A percentile compares a stretch with the other conserved stretches of the same genome.
Conservation (phyloP, 2,888 invertebrate species). For the Drosophila parthenogenetica region DNA sequence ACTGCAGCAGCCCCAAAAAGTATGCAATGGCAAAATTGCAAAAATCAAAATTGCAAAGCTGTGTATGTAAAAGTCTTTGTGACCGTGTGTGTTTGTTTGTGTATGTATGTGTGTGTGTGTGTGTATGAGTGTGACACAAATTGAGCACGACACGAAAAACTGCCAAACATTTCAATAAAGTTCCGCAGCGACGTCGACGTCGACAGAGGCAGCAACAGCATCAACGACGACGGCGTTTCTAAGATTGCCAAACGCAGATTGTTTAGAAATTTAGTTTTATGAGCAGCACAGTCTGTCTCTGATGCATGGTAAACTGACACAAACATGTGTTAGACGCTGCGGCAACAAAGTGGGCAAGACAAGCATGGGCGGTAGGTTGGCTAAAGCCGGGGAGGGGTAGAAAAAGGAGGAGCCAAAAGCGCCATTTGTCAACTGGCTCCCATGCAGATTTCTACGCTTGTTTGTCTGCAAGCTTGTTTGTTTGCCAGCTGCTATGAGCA, state of each 20-base stretch:
- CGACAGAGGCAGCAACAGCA: conserved; percentile 28
- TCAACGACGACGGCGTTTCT: conserved; percentile 31
- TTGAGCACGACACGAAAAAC: conserved; percentile 77
- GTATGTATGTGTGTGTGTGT: conserved; percentile 23
- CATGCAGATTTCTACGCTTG: conserved; percentile 57
- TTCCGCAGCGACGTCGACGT: conserved; percentile 62
- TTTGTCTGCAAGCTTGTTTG: conserved; percentile 58
- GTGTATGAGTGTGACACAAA: conserved; percentile 67
- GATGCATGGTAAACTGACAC: conserved; percentile 51
- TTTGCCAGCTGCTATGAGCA: conserved; percentile 25
- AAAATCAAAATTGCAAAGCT: conserved; percentile 74
- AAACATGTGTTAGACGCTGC: conserved; percentile 51
- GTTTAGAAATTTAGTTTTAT: conserved; percentile 79
- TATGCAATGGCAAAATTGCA: conserved; percentile 72
- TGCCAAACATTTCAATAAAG: conserved; percentile 79
- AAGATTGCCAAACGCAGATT: conserved; percentile 79
- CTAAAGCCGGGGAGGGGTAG: not conserved
- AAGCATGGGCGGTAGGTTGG: conserved; percentile 44
- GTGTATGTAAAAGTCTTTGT: conserved; percentile 40
- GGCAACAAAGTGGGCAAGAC: not conserved
- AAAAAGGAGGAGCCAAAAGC: conserved; percentile 44
- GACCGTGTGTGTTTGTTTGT: conserved; percentile 13
- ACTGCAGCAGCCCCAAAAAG: conserved; percentile 65
- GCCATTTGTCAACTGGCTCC: conserved; percentile 72
- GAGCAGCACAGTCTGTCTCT: conserved; percentile 47